A percentile compares a stretch with the other conserved stretches of the same genome.
Evolutionary conservation across 2,888 invertebrate species (phyloP).

Genomic region (Sarcophaga rosellei): DNA sequence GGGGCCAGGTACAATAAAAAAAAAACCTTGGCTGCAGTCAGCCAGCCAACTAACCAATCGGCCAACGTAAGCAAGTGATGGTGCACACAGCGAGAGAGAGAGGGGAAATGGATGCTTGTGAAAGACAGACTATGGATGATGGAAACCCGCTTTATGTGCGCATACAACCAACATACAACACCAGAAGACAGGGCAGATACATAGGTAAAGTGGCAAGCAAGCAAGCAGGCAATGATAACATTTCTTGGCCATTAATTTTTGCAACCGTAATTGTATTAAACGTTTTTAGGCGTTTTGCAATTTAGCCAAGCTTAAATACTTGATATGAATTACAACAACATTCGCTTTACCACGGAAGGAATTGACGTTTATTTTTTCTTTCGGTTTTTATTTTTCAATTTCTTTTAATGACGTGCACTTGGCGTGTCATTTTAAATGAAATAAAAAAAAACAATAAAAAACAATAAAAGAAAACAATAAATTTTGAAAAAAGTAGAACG

Average conservation of each 20-base stretch:
- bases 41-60: not conserved
- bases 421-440: not conserved
- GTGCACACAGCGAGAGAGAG: not conserved
- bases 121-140: not conserved
- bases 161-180: too few species aligned
- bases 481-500: not conserved
- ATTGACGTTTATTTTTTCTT: constrained; percentile 8
- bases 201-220: not conserved
- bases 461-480: not conserved
- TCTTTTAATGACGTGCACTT: not conserved
- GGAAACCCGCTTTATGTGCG: too few species aligned
- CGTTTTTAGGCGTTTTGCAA: constrained; percentile 30
- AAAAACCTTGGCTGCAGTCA: constrained; percentile 29
- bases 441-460: not conserved
- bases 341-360: not conserved
- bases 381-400: not conserved
- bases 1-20: constrained; percentile 12
- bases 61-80: not conserved
- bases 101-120: not conserved
- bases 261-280: constrained; percentile 14
- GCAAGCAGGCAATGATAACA: not conserved
- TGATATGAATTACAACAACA: constrained; percentile 8
- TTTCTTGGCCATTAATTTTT: not conserved
- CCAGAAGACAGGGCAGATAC: too few species aligned
- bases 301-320: constrained; percentile 46